Evolutionary conservation across 2,113 vertebrate species (phyloP).

Genomic region (Chloroceryle aenea): DNA sequence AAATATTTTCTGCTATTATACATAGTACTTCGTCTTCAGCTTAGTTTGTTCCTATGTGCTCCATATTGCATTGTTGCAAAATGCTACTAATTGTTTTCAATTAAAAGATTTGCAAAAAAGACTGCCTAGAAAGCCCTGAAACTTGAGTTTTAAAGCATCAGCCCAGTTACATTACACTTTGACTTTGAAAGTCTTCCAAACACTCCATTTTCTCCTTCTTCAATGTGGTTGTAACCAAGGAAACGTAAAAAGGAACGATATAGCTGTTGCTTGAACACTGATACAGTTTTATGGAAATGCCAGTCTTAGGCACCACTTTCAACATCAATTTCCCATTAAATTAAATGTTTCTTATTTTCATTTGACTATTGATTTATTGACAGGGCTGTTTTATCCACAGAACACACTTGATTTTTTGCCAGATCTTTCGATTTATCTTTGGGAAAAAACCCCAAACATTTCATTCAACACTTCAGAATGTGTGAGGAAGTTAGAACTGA

Average conservation of each 20-base stretch:
- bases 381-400: not conserved
- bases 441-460: not conserved
- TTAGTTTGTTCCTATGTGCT: not conserved
- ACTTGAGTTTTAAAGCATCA: not conserved
- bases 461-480: not conserved
- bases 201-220: not conserved
- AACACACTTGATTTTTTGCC: not conserved
- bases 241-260: not conserved
- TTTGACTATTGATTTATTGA: not conserved
- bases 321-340: not conserved
- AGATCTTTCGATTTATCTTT: not conserved
- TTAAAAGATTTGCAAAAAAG: not conserved
- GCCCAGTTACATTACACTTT: not conserved
- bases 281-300: not conserved
- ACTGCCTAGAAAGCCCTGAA: not conserved
- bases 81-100: not conserved
- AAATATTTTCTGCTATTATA: not conserved
- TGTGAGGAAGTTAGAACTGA: not conserved
- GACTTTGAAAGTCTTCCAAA: not conserved
- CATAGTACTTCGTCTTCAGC: rapidly evolving
- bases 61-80: not conserved
- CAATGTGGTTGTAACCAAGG: not conserved
- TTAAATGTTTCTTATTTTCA: not conserved
- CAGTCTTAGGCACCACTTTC: not conserved
- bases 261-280: not conserved